These are phyloP conservation scores for human (Homo sapiens) DNA, from an alignment of 2,113 vertebrate species.

Conservation along the genomic window GRCh38 chr1:19184501-19185000, in stretches of 20 bases:
- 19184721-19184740: background rate
- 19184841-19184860: background rate
- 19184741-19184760: background rate
- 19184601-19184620: background rate
- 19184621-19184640: background rate
- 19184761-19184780: background rate
- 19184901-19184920: background rate
- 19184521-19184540: background rate
- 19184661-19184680: background rate
- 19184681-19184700: background rate
- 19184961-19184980: background rate
- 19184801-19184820: background rate
- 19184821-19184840: background rate
- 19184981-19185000: background rate
- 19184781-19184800: background rate
- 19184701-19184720: background rate
- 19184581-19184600: background rate
- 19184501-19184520: background rate
- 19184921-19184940: background rate
- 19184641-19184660: background rate
- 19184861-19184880: background rate
- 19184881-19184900: background rate
- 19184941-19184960: background rate
- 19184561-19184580: slow-evolving; percentile 31
- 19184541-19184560: background rate